Base-by-base conservation (phyloP, 1,140 invertebrate genomes). In the Drosophila pallidifrons region DNA sequence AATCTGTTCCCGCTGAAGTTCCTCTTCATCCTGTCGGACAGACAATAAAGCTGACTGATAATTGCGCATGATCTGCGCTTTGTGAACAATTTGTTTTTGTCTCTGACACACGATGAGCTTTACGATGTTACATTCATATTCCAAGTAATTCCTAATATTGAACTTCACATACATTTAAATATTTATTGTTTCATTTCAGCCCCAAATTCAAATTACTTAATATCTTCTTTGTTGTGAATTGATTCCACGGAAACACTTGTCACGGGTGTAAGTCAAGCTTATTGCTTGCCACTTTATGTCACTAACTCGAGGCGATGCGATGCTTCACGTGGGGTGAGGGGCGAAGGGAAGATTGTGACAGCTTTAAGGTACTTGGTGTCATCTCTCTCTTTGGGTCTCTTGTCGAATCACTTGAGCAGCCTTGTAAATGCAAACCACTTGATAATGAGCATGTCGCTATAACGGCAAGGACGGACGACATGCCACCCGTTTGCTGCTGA, bases 381-480 rank as follows among this genome's bases (percentile, higher is more conserved):
- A 66, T 35, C 54, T 60, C 59, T 60, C 25, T 13, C 55, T 25
- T 25, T 25, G 20, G 63, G 74, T 57, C 75, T 79, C 72, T 64
- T 51, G 82, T 67, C 57, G 82, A 64, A 77, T 63, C 82, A 79
- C 57, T 79, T 70, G 64, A 72, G 82, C 55, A 63, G 68, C 25
- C 61, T 32, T 75, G 81, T 75, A 47, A 85, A 55, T 70, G 77
- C 72, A 81, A 75, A 78, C 82, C 82, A 87, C 83, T 83, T 87
- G 83, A 75, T 87, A 87, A 87, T 87, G 80, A 87, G 83, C 72
- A 66, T 88, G 82, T 82, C 76, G 71, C 80, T 64, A 73, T 82
- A 65, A 70, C 65, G 69, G 75, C 72, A 45, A 64, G 51, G 49
- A 38, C 60, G 49, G 52, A 67, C 30, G 20, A 28, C 65, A 64